Base-by-base conservation (phyloP, 2,113 vertebrate species). In the Sterna hirundo region DNA sequence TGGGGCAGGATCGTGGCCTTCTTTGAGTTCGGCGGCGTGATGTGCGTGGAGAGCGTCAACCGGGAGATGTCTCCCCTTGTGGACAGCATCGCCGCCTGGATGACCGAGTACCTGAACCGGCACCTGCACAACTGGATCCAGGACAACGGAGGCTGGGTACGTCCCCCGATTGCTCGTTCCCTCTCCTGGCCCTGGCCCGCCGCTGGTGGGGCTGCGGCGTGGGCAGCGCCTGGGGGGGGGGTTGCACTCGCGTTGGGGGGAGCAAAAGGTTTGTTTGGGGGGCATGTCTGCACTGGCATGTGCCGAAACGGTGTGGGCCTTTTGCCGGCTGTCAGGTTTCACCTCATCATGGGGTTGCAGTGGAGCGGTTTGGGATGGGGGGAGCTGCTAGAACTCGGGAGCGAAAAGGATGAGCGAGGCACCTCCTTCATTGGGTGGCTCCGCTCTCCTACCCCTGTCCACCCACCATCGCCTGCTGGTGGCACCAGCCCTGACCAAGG, bases 1-100 rank as follows among this genome's bases (percentile, higher is more conserved):
- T 99, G 99, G 99, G 99, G 99, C 76, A 98, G 99, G 93, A 99
- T 99, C 51, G 99, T 99, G 95, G 99, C 99, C 82, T 99, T 99
- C 98, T 99, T 99, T 86, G 99, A 99, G 98, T 99, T 99, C 42
- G 99, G 99, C 16, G 99, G 99, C 15, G 98, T 98, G 55, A 98
- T 99, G 98, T 99, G 99, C 19, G 99, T 98, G 96, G 99, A 99
- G 97, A 99, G 99, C 93, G 98, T 98, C 96, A 98, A 99, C 96
- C 98, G 99, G 91, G 99, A 99, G 97, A 99, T 99, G 99, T 98
- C 97, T 13, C 92, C 98, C 47, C 99, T 99, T 36, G 99, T 99
- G 96, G 99, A 99, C 97, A 98, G 81, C 98, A 99, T 99, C 55
- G 99, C 98, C 13, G 89, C 98, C 94, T 99, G 99, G 99, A 99